Evolutionary conservation across 2,113 vertebrate species (phyloP).

Genomic region (Calidris pugnax): DNA sequence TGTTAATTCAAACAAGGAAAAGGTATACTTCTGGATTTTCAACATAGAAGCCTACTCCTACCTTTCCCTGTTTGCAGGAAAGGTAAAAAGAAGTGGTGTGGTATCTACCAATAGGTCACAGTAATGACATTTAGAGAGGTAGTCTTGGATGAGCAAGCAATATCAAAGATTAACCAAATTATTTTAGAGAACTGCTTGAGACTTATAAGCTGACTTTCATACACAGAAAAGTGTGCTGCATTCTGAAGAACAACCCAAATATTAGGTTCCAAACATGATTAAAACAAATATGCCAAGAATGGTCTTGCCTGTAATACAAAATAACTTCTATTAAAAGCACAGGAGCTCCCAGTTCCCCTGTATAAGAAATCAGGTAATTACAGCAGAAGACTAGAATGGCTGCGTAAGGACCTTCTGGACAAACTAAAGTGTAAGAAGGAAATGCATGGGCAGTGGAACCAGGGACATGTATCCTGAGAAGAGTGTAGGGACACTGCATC

Average conservation of each 20-base stretch:
- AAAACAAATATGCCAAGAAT: neutral
- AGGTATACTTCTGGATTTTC: neutral
- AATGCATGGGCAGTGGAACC: neutral
- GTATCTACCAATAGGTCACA: neutral
- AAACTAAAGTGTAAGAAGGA: neutral
- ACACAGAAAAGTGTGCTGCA: neutral
- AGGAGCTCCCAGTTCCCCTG: accelerated
- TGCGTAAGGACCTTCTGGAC: neutral
- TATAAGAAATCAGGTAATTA: neutral
- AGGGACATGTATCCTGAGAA: neutral
- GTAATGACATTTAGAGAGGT: neutral
- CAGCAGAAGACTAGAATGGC: accelerated
- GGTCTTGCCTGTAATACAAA: neutral
- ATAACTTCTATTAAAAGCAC: neutral
- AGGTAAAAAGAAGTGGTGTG: neutral
- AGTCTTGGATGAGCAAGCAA: neutral
- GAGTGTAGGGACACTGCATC: neutral
- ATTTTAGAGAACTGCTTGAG: conserved; percentile 10
- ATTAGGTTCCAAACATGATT: neutral
- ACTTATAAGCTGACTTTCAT: neutral
- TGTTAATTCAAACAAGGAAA: neutral
- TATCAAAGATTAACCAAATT: conserved; percentile 11
- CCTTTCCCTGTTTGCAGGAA: neutral
- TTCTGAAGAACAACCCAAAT: neutral
- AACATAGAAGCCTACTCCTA: neutral